Base-by-base conservation (phyloP, 2,888 invertebrate species). In the Drosophila paramelanica region DNA sequence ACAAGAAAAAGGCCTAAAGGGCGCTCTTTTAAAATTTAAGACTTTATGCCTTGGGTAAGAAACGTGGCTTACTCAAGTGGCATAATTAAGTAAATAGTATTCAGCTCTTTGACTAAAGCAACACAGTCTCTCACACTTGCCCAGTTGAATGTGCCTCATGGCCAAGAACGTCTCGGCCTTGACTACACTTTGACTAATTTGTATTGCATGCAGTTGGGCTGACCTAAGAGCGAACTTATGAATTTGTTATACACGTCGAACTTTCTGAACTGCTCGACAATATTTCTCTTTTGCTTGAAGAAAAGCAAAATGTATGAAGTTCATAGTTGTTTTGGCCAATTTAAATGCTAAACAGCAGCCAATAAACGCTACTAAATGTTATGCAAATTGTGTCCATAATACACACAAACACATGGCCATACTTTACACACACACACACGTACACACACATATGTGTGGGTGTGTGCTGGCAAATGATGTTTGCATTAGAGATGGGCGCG, bases 321-420 rank as follows among this genome's bases (percentile, higher is more conserved):
- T 14, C 17, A 65, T 43, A 46, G 17, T 17, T 17, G 56, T 50
- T 59, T 52, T 33, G 53, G 52, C 49, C 73, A 73, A 78, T 79
- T 79, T 82, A 71, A 70, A 79, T 79, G 76, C 76, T 75, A 79
- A 77, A 50, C 81, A 79, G 76, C 27, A 51, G 49, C 64, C 77
- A 77, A 77, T 68, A 77, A 81, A 49, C 59, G 38, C 36, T 47
- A 66, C 70, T 62, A 65, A 81, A 67, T 74, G 78, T 78, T 78
- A 81, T 81, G 78, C 76, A 78, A 81, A 78, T 79, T 81, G 56
- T 81, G 56, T 51, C 33, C 14, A 27, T 20, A 49, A 27, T 20
- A 49, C 10, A 23, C 49, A 36, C 6, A 36, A 25, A 36, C 23
- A 17, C 23, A 41, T 41, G 51, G 39, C 31, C 43, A 69, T 57